Percentiles rank a stretch among this genome's conserved stretches.
Conservation (phyloP, 2,113 vertebrate species). For the Chloropsis hardwickii region DNA sequence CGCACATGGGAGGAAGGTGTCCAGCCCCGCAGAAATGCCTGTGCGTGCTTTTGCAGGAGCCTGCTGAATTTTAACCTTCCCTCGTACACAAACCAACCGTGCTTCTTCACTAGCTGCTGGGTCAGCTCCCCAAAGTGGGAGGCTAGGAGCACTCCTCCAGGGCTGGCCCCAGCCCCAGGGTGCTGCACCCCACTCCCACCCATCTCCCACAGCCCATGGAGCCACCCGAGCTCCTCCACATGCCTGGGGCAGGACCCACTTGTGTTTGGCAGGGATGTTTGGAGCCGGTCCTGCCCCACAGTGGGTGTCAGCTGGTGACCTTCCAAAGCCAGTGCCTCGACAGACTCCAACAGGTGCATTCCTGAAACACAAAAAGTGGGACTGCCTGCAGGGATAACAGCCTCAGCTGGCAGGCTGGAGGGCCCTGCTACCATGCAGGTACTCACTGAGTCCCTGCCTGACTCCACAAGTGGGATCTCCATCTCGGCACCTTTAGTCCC, state of each 20-base stretch:
- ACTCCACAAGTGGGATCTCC: not conserved
- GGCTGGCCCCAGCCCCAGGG: not conserved
- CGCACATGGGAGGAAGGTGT: not conserved
- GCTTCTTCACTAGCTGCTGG: not conserved
- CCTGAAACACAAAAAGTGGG: not conserved
- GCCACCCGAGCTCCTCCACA: rapidly evolving
- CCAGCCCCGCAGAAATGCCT: rapidly evolving
- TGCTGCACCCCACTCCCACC: not conserved
- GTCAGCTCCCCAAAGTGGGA: not conserved
- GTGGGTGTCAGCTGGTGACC: not conserved
- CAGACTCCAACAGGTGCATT: not conserved
- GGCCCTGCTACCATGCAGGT: rapidly evolving
- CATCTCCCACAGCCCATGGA: not conserved
- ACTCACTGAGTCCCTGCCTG: not conserved
- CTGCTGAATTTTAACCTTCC: not conserved
- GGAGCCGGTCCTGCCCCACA: rapidly evolving
- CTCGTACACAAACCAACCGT: not conserved
- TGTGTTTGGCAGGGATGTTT: not conserved
- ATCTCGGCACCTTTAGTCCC: not conserved
- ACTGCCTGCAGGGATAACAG: not conserved
- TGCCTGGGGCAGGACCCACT: not conserved
- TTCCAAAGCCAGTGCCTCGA: not conserved
- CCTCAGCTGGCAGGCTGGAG: not conserved
- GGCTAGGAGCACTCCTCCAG: not conserved
- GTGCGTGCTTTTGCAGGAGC: not conserved